These are phyloP conservation scores for Heliconius hermathena DNA, from an alignment of 1,140 invertebrate genomes.

Conservation along the genomic window DNA sequence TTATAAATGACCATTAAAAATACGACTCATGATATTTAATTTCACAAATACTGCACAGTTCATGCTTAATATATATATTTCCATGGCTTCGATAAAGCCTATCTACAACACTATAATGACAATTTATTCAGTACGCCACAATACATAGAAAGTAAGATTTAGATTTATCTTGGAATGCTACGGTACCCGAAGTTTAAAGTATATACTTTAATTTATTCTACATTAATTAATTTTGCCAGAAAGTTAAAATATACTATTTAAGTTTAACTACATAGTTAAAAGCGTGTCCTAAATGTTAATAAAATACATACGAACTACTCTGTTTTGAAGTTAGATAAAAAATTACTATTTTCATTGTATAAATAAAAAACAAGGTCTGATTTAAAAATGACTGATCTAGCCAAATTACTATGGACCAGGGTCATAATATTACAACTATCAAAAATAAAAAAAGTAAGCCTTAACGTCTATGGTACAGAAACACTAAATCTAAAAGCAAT, in stretches of 20 bases:
- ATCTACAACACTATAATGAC: conserved; percentile 59
- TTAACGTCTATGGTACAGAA: conserved; percentile 25
- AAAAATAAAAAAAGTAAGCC: conserved; percentile 9
- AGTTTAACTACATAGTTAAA: neutral
- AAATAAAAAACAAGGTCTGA: conserved; percentile 2
- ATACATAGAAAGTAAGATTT: conserved; percentile 40
- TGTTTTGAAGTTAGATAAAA: neutral
- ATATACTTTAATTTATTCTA: conserved; percentile 21
- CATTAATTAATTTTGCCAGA: neutral
- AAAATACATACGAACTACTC: neutral
- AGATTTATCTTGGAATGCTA: conserved; percentile 55
- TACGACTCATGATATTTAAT: conserved; percentile 45
- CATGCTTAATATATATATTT: conserved; percentile 51
- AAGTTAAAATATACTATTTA: conserved; percentile 7
- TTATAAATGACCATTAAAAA: conserved; percentile 43
- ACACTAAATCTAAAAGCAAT: conserved; percentile 27
- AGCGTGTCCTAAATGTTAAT: neutral
- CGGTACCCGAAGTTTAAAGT: conserved; percentile 54
- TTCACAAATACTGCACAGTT: conserved; percentile 55
- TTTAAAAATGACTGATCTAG: neutral
- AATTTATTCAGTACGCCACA: conserved; percentile 35
- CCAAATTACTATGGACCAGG: neutral
- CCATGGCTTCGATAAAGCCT: conserved; percentile 58
- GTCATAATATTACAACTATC: neutral
- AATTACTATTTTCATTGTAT: neutral